phyloP scores from a whole-genome alignment of 2,113 vertebrate species.

The Dasyprocta punctata region DNA sequence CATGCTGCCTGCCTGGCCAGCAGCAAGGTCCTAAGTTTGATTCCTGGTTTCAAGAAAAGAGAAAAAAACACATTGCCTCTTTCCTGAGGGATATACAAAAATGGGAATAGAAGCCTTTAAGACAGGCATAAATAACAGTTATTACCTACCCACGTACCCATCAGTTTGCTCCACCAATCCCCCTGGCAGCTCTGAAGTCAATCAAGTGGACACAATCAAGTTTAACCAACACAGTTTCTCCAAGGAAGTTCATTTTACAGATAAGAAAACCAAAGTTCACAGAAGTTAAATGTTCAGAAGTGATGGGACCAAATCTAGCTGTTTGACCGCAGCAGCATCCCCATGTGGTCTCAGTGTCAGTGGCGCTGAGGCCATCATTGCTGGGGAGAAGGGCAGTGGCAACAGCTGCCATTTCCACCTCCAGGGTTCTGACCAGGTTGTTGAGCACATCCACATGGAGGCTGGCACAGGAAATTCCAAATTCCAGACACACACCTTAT shows the following conservation, averaged over 20 bases:
- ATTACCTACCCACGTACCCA: background rate
- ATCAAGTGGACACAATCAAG: background rate
- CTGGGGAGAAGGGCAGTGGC: too few relatives aligned
- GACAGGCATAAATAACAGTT: background rate
- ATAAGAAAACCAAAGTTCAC: slow-evolving; percentile 1
- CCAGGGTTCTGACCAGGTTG: slow-evolving; percentile 86
- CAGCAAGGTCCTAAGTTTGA: too few relatives aligned
- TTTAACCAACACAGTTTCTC: background rate
- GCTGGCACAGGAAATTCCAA: slow-evolving; percentile 90
- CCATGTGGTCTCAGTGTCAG: too few relatives aligned
- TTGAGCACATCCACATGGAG: slow-evolving; percentile 92
- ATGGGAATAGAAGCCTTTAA: background rate
- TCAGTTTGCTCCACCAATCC: background rate
- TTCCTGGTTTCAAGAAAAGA: too few relatives aligned
- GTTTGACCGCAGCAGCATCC: too few relatives aligned
- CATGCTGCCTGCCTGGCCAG: too few relatives aligned
- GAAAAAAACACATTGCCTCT: background rate
- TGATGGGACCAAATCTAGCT: background rate
- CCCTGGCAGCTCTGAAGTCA: background rate
- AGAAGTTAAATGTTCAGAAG: slow-evolving; percentile 2
- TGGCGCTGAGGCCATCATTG: too few relatives aligned
- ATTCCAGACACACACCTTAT: slow-evolving; percentile 94
- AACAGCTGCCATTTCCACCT: too few relatives aligned
- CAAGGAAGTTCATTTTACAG: slow-evolving; percentile 35
- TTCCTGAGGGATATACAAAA: background rate